These are phyloP conservation scores for Drosophila athabasca DNA, from an alignment of 1,140 invertebrate genomes.

Conservation along the genomic window DNA sequence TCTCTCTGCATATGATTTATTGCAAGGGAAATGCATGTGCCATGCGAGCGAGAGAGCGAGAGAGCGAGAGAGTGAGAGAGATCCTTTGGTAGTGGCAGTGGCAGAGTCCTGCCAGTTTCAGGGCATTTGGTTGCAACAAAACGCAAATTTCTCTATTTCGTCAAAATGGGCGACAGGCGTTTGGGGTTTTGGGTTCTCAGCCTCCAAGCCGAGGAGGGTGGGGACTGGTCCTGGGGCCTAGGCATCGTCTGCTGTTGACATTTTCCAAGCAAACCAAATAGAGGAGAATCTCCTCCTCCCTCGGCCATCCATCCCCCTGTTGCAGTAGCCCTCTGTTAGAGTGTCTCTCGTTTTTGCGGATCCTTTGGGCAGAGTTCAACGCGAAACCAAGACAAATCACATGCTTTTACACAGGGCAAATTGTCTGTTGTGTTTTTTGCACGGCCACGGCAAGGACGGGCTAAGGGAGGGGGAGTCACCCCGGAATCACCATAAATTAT, in stretches of 20 bases:
- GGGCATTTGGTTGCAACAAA: slow-evolving; percentile 77
- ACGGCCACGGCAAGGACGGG: no score
- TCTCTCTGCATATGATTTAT: slow-evolving; percentile 81
- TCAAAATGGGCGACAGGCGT: slow-evolving; percentile 78
- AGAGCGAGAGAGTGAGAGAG: slow-evolving; percentile 23
- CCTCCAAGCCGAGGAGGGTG: background rate
- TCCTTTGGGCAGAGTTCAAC: slow-evolving; percentile 50
- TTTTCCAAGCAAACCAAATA: slow-evolving; percentile 61
- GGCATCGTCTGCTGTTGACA: slow-evolving; percentile 76
- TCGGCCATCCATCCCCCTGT: slow-evolving; percentile 5
- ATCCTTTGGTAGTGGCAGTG: slow-evolving; percentile 14
- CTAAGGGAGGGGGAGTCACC: background rate
- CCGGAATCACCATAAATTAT: slow-evolving; percentile 63
- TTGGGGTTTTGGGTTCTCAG: slow-evolving; percentile 43
- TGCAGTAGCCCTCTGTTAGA: background rate
- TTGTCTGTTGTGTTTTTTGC: slow-evolving; percentile 69
- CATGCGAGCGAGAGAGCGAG: slow-evolving; percentile 24
- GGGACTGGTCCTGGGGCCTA: slow-evolving; percentile 14
- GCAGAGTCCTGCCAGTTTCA: slow-evolving; percentile 51
- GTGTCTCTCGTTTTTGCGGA: slow-evolving; percentile 19
- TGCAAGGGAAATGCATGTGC: slow-evolving; percentile 75
- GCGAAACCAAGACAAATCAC: slow-evolving; percentile 79
- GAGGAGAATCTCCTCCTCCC: slow-evolving; percentile 22
- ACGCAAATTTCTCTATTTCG: slow-evolving; percentile 82
- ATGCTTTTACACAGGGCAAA: slow-evolving; percentile 78